Evolutionary conservation across 2,888 invertebrate genomes (phyloP).

Genomic region (Synanthedon andrenaeformis): DNA sequence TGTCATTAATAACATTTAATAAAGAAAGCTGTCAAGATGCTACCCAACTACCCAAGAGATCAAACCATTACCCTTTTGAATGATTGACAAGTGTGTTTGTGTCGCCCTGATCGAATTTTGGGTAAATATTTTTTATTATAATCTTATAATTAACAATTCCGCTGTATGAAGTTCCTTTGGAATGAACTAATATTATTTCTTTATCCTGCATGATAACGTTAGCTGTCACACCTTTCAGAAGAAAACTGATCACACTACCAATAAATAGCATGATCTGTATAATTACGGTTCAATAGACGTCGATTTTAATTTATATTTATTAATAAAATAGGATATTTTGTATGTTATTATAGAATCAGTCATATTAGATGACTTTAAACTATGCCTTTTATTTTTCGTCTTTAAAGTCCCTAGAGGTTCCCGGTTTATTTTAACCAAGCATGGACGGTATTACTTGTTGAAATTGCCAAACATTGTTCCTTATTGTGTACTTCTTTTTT

Average conservation of each 20-base stretch:
- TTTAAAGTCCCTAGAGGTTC: conserved; percentile 15
- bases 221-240: conserved; percentile 40
- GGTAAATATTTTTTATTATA: conserved; percentile 67
- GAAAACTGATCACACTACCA: conserved; percentile 29
- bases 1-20: conserved; percentile 3
- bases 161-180: conserved; percentile 55
- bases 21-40: conserved; percentile 70
- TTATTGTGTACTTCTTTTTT: conserved; percentile 3
- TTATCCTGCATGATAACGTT: conserved; percentile 41
- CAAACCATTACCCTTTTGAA: conserved; percentile 41
- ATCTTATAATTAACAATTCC: conserved; percentile 49
- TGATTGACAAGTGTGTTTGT: conserved; percentile 59
- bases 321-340: background rate
- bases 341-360: conserved; percentile 5
- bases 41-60: conserved; percentile 36
- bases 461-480: conserved; percentile 14
- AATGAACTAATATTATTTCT: conserved; percentile 52
- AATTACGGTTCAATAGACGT: background rate
- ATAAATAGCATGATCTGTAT: conserved; percentile 45
- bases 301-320: background rate
- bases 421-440: conserved; percentile 25
- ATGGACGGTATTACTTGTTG: conserved; percentile 24
- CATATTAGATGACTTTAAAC: conserved; percentile 28
- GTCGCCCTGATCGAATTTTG: conserved; percentile 63
- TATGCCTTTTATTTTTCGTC: conserved; percentile 10